Evolutionary conservation across 2,797 vertebrate genomes (phyloP), one percentile per base, ranked within the genome.

Genomic region (Coccyzus lansbergi): DNA sequence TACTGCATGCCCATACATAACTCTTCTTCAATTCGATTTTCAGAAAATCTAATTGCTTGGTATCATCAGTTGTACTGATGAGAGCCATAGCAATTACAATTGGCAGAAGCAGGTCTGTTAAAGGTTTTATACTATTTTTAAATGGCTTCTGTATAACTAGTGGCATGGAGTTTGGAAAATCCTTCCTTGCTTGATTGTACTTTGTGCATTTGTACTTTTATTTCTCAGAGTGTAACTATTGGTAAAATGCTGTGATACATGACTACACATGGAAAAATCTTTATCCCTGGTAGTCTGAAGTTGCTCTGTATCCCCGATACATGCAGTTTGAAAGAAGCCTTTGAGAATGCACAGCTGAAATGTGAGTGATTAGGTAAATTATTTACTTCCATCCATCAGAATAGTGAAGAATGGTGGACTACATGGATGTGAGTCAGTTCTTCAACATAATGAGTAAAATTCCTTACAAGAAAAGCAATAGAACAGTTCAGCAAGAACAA

Each of bases 321-420:
- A 68, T 2, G 6, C 17, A 31, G 49, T 28, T n/a, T 59, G 26
- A 55, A 81, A 81, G 80, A 64, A 81, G 34, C 12, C 17, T 29
- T 36, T 42, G 31, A 48, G 62, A 77, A 84, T 68, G 29, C 40
- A 29, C 14, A 56, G 17, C 46, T 40, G 49, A 80, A 97, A 93
- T 81, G 75, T 49, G 92, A 74, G 90, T 95, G 72, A 87, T 62
- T 88, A 90, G 31, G 70, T 94, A 92, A 97, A 95, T 91, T 86
- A 96, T 95, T 95, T 93, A 81, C 93, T 97, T 94, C 83, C 80
- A 93, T 89, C 77, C 88, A 82, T 86, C 92, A 90, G 95, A 96
- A 94, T 95, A 74, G 51, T 2, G 31, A 95, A 84, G 96, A 97
- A 96, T 38, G 33, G 62, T 83, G 90, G 75, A 96, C 93, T 96